Conservation (phyloP, 30 jellyfish, hydroid and myxozoan species). For the Phacellophora camtschatica region DNA sequence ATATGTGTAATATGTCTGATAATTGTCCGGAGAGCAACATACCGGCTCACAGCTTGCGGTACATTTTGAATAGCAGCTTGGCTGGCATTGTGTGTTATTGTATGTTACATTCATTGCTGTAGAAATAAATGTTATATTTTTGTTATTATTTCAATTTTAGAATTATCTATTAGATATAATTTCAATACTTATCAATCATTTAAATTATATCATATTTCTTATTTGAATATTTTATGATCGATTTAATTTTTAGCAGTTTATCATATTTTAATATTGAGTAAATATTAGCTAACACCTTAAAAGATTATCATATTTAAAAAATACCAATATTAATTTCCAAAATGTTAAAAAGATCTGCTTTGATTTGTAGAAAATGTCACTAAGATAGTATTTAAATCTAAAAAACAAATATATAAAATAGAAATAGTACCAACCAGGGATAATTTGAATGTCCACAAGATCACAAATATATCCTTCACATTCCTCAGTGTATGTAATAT, state of each 20-base stretch:
- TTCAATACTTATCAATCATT: not conserved
- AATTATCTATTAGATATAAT: not conserved
- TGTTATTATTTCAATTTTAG: not conserved
- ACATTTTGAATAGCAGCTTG: slow-evolving; percentile 88
- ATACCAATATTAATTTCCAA: too few relatives aligned
- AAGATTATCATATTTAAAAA: too few relatives aligned
- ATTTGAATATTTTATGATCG: too few relatives aligned
- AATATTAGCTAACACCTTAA: too few relatives aligned
- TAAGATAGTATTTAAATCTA: too few relatives aligned
- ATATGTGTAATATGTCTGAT: slow-evolving; percentile 79
- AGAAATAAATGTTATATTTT: not conserved
- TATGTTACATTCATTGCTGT: slow-evolving; percentile 85
- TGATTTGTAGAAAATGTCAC: too few relatives aligned
- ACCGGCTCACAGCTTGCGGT: slow-evolving; percentile 91
- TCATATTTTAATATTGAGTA: too few relatives aligned
- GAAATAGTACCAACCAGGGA: slow-evolving; percentile 70
- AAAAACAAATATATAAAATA: too few relatives aligned
- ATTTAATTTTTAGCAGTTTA: too few relatives aligned
- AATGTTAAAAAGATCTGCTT: too few relatives aligned
- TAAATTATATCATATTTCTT: not conserved
- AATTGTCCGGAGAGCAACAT: slow-evolving; percentile 87
- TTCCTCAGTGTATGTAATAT: slow-evolving; percentile 82
- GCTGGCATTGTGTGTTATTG: slow-evolving; percentile 80
- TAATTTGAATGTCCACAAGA: slow-evolving; percentile 80
- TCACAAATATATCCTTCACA: slow-evolving; percentile 92